Evolutionary conservation across 2,113 vertebrate genomes (phyloP), one percentile per base, ranked within the genome.

Genomic region (Dicentrarchus labrax): DNA sequence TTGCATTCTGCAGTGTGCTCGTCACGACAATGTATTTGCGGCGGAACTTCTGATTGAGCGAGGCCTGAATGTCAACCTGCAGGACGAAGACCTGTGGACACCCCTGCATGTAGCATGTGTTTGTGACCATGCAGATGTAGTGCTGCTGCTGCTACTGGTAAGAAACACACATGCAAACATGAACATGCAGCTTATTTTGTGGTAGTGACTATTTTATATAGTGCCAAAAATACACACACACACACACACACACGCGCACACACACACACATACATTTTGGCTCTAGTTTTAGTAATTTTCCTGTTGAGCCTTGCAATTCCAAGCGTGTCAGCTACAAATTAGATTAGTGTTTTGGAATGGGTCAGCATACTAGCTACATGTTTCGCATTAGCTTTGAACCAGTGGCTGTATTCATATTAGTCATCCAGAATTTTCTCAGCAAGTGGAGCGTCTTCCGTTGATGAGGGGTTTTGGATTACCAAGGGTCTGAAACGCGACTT

Each of bases 31-130:
- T 19, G 94, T 96, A 76, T 98, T 99, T 89, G 96, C 96, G 8
- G 96, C 98, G 5, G 98, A 99, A 92, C 93, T 98, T 82, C 93
- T 99, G 65, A 96, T 98, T 22, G 98, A 99, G 84, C 95, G 95
- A 87, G 98, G 98, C 22, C 94, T 97, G 85, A 96, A 97, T 11
- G 95, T 97, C 85, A 97, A 99, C 95, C 96, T 96, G 80, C 98
- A 98, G 90, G 98, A 99, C 65, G 97, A 98, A 78, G 98, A 99
- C 91, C 96, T 95, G 54, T 99, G 98, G 98, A 98, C 98, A 0
- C 96, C 98, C 0, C 96, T 99, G 94, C 98, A 99, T 84, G 93
- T 97, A 17, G 98, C 98, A 45, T 97, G 97, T 77, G 97, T 96
- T 0, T 98, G 97, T 53, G 98, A 99, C 93, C 97, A 97, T 81